Percentiles rank a stretch among this genome's conserved stretches.
Evolutionary conservation across 2,797 vertebrate species (phyloP).

Genomic region (Spheniscus humboldti): DNA sequence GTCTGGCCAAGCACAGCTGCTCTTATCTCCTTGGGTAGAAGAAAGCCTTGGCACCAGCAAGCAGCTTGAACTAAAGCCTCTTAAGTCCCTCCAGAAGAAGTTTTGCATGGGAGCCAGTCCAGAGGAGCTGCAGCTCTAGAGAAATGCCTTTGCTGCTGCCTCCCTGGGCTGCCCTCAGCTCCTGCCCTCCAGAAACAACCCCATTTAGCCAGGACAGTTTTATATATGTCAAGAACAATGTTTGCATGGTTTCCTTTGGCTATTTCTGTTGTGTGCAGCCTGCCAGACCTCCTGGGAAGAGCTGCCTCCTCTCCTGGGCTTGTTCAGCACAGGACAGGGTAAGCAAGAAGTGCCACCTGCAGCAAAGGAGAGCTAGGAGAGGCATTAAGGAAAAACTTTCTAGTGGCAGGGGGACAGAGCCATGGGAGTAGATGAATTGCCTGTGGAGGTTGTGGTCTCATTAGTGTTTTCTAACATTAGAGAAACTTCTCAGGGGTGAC

Average conservation of each 20-base stretch:
- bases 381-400: neutral
- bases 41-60: neutral
- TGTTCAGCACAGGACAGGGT: neutral
- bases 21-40: constrained; percentile 22
- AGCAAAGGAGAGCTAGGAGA: neutral
- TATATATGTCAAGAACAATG: rapidly evolving
- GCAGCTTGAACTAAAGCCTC: neutral
- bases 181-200: neutral
- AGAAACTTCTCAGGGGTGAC: neutral
- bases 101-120: neutral
- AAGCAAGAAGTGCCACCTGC: neutral
- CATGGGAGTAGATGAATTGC: neutral
- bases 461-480: rapidly evolving
- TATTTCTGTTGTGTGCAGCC: neutral
- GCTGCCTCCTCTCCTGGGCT: neutral
- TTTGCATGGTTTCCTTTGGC: neutral
- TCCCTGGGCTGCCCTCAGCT: neutral
- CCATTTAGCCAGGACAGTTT: neutral
- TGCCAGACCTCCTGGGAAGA: neutral
- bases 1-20: constrained; percentile 27
- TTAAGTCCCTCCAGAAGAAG: neutral
- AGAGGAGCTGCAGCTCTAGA: neutral
- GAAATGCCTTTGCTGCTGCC: neutral
- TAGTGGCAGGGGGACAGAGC: neutral
- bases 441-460: neutral